These are phyloP conservation scores for Apteryx mantelli DNA, from an alignment of 2,113 vertebrate species.

Conservation along the genomic window DNA sequence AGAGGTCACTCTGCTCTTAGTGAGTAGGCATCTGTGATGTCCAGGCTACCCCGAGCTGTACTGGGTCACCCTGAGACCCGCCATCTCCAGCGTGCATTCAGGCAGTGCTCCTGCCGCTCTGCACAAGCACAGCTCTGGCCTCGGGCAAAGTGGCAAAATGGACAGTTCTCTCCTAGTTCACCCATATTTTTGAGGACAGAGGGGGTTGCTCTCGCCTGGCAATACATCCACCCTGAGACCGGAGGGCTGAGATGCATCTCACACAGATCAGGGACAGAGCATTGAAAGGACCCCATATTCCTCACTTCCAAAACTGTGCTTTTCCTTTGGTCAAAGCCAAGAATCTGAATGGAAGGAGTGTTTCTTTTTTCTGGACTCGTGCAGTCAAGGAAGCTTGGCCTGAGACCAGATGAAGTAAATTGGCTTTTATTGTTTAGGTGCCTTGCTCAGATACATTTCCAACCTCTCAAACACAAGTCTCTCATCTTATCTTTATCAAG, in stretches of 20 bases:
- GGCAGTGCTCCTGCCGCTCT: background rate
- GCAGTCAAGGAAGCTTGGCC: background rate
- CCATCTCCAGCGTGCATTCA: rapidly evolving
- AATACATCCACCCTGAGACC: background rate
- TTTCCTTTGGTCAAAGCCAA: background rate
- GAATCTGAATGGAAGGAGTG: background rate
- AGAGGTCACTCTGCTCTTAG: background rate
- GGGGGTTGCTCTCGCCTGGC: background rate
- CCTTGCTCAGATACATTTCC: background rate
- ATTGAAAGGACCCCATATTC: background rate
- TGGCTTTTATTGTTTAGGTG: background rate
- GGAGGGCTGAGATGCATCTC: background rate
- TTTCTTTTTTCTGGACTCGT: background rate
- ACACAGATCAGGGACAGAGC: background rate
- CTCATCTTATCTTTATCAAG: background rate
- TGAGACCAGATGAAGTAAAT: background rate
- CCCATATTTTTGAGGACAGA: background rate
- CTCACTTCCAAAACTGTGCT: background rate
- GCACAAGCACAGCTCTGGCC: background rate
- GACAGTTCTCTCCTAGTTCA: background rate
- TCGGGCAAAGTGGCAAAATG: background rate
- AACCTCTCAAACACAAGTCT: conserved; percentile 7
- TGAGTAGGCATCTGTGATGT: background rate
- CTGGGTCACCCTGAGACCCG: background rate
- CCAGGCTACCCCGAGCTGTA: background rate